phyloP scores from a whole-genome alignment of 2,113 vertebrate species.

The Trematomus loennbergii region DNA sequence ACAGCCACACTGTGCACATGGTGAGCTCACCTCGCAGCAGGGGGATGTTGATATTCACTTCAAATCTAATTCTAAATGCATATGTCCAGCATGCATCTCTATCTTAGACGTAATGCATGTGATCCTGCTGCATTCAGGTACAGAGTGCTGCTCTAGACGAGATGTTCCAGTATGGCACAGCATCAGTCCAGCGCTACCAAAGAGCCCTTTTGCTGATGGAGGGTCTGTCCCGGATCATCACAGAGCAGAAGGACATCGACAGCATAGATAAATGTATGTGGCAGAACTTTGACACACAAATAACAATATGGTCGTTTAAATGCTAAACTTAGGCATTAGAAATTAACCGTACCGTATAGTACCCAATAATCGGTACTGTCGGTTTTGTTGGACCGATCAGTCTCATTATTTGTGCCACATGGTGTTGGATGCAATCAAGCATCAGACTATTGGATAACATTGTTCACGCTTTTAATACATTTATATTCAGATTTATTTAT shows the following conservation, averaged over 20 bases:
- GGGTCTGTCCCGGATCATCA: constrained; percentile 89
- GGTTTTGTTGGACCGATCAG: too few relatives aligned
- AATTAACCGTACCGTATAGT: too few relatives aligned
- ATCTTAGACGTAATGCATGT: constrained; percentile 16
- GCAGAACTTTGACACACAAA: constrained; percentile 3
- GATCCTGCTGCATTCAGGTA: constrained; percentile 80
- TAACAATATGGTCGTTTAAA: too few relatives aligned
- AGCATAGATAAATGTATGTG: constrained; percentile 89
- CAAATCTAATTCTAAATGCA: background rate
- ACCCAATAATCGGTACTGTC: too few relatives aligned
- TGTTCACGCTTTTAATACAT: too few relatives aligned
- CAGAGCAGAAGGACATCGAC: constrained; percentile 87
- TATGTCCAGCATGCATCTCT: background rate
- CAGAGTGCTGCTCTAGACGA: constrained; percentile 94
- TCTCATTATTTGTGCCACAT: too few relatives aligned
- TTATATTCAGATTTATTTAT: too few relatives aligned
- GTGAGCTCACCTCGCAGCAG: constrained; percentile 74
- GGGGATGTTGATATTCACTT: constrained; percentile 4
- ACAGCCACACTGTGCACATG: constrained; percentile 92
- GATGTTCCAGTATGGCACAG: constrained; percentile 91
- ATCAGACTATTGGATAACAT: too few relatives aligned
- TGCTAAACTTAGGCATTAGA: too few relatives aligned
- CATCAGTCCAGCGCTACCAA: constrained; percentile 91
- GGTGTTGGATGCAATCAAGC: too few relatives aligned
- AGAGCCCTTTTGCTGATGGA: constrained; percentile 95